phyloP scores from a whole-genome alignment of 2,888 invertebrate species.

The Timema cristinae region DNA sequence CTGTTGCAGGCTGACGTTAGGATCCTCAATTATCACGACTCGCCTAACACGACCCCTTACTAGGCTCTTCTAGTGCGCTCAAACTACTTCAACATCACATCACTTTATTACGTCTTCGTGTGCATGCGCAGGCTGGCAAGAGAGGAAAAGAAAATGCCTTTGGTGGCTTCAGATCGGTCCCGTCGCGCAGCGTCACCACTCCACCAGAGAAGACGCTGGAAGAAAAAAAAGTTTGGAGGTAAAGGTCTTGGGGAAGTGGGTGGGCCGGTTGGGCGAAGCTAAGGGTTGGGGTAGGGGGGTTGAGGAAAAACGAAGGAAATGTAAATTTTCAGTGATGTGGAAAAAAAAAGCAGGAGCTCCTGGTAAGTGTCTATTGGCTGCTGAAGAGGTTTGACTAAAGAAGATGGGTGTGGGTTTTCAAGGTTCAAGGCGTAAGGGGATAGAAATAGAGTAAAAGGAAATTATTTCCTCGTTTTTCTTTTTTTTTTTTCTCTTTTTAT shows the following conservation, averaged over 20 bases:
- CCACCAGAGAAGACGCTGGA: no score
- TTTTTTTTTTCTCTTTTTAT: conserved; percentile 10
- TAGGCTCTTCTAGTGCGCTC: no score
- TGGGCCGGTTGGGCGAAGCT: no score
- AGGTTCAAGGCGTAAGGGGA: conserved; percentile 21
- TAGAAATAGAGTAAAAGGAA: conserved; percentile 25
- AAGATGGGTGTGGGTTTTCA: conserved; percentile 13
- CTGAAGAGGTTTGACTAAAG: conserved; percentile 16
- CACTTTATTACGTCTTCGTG: no score
- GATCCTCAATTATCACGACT: conserved; percentile 33
- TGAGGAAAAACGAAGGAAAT: conserved; percentile 25
- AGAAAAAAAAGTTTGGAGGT: no score
- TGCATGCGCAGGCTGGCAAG: conserved; percentile 14
- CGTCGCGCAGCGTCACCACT: no score
- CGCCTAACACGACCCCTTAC: conserved; percentile 27
- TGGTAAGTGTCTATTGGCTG: conserved; percentile 29
- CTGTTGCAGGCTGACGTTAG: conserved; percentile 12
- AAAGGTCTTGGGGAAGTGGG: no score
- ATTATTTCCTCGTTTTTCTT: conserved; percentile 29
- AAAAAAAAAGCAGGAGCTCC: conserved; percentile 25
- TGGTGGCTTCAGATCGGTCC: neutral
- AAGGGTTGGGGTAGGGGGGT: neutral
- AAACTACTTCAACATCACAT: no score
- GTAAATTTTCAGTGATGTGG: conserved; percentile 32
- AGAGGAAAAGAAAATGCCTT: neutral